phyloP scores from a whole-genome alignment of 2,888 invertebrate species.

The Tetranychus truncatus region DNA sequence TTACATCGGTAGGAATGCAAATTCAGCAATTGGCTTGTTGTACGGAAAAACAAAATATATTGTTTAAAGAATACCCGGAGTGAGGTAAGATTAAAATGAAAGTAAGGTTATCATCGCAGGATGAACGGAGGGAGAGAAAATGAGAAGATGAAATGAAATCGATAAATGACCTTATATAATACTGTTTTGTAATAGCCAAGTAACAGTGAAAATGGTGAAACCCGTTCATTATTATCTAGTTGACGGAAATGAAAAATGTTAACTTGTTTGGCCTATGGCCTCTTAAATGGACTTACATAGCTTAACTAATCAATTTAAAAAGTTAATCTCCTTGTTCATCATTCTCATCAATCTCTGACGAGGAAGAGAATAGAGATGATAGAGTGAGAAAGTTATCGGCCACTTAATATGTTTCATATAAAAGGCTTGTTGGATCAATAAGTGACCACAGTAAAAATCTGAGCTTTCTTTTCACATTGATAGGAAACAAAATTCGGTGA shows the following conservation, averaged over 20 bases:
- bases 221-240: not conserved
- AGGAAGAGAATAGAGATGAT: not conserved
- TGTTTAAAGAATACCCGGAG: not conserved
- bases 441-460: not conserved
- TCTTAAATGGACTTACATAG: not conserved
- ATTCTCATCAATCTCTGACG: not conserved
- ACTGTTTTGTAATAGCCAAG: not conserved
- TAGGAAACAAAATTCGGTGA: too few species aligned
- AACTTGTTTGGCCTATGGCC: constrained; percentile 6
- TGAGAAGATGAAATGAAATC: not conserved
- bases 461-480: too few species aligned
- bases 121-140: not conserved
- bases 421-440: not conserved
- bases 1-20: too few species aligned
- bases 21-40: too few species aligned
- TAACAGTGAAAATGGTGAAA: not conserved
- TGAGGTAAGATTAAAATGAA: not conserved
- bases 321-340: not conserved
- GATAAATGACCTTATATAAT: not conserved
- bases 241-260: not conserved
- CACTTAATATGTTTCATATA: not conserved
- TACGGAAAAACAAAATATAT: not conserved
- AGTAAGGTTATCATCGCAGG: not conserved
- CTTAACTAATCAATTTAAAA: constrained; percentile 7
- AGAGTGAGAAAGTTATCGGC: not conserved